Percentiles rank a stretch among this genome's conserved stretches.
Evolutionary conservation across 2,888 invertebrate species (phyloP).

Genomic region (Ypsolopha scabrella): DNA sequence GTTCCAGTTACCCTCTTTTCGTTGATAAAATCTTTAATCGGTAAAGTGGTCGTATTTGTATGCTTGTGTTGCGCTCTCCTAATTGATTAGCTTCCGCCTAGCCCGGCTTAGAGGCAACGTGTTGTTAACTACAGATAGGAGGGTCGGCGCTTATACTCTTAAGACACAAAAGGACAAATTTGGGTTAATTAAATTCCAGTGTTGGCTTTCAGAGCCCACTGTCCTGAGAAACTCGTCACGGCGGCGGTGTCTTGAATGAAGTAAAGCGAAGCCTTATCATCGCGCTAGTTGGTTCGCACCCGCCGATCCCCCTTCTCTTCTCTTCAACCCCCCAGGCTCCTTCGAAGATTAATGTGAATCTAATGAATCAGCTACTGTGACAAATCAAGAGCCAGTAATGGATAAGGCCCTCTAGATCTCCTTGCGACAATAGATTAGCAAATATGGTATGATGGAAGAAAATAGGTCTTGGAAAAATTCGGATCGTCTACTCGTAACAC

Average conservation of each 20-base stretch:
- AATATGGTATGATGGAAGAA: slow-evolving; percentile 9
- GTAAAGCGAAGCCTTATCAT: slow-evolving; percentile 45
- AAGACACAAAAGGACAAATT: slow-evolving; percentile 47
- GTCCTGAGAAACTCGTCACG: slow-evolving; percentile 40
- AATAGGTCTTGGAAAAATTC: background rate
- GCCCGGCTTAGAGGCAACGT: background rate
- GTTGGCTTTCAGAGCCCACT: slow-evolving; percentile 37
- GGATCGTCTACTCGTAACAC: background rate
- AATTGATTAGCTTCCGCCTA: background rate
- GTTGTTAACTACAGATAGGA: slow-evolving; percentile 10
- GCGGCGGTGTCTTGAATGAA: slow-evolving; percentile 49
- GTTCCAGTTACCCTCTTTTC: background rate
- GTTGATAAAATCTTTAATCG: background rate
- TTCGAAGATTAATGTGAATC: slow-evolving; percentile 48
- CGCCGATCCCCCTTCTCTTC: slow-evolving; percentile 14
- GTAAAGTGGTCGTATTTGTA: background rate
- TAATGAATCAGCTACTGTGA: slow-evolving; percentile 62
- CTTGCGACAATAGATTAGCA: slow-evolving; percentile 41
- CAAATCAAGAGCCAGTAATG: slow-evolving; percentile 56
- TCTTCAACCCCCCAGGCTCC: slow-evolving; percentile 19
- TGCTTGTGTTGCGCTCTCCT: background rate
- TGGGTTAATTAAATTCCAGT: slow-evolving; percentile 60
- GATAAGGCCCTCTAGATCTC: slow-evolving; percentile 43
- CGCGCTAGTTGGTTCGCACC: slow-evolving; percentile 29
- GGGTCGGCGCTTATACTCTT: slow-evolving; percentile 16